These are phyloP conservation scores for Gryon sp. DNA, from an alignment of 1,140 invertebrate genomes.

Conservation along the genomic window DNA sequence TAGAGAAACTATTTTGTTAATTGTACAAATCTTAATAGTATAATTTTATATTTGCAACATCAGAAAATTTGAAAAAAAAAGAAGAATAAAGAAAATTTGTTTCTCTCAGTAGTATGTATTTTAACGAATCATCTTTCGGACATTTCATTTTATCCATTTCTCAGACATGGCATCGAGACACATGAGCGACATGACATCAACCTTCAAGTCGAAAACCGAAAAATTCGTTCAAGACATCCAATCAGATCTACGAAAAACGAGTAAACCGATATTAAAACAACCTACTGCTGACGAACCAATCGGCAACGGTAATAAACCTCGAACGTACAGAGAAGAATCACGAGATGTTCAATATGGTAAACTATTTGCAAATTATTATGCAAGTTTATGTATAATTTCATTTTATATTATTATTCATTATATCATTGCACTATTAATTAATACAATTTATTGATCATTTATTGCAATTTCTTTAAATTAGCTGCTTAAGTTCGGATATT, in stretches of 20 bases:
- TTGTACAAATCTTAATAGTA: no score
- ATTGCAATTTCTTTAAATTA: no score
- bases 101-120: no score
- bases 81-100: no score
- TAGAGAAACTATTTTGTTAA: no score
- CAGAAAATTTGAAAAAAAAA: no score
- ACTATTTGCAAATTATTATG: constrained; percentile 5
- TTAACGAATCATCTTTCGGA: constrained; percentile 30
- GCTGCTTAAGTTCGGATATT: no score
- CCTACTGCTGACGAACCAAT: constrained; percentile 70
- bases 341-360: constrained; percentile 86
- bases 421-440: no score
- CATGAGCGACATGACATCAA: constrained; percentile 84
- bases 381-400: background rate
- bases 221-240: constrained; percentile 85
- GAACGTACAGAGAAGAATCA: constrained; percentile 85
- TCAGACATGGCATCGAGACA: constrained; percentile 82
- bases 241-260: constrained; percentile 80
- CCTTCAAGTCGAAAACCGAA: constrained; percentile 86
- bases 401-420: constrained; percentile 8
- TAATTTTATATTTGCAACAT: no score
- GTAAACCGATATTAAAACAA: constrained; percentile 81
- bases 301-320: constrained; percentile 80
- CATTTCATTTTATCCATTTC: constrained; percentile 65
- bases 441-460: no score